These are phyloP conservation scores for Perognathus longimembris DNA, from an alignment of 2,113 vertebrate genomes.

Conservation along the genomic window DNA sequence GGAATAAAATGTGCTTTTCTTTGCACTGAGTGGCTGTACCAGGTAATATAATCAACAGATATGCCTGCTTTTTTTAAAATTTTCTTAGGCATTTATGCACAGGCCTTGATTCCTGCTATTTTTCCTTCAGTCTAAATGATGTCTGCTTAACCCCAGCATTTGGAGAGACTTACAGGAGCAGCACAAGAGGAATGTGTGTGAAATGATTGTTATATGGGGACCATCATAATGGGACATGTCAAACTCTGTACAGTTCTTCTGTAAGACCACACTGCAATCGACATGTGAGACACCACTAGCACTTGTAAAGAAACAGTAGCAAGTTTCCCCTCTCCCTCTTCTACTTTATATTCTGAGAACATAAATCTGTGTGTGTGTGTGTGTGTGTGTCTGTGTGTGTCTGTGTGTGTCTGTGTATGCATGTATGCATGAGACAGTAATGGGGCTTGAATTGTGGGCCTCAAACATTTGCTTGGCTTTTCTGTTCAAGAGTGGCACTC, in stretches of 20 bases:
- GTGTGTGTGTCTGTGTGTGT: too few species aligned
- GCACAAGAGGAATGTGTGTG: not conserved
- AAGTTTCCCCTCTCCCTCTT: not conserved
- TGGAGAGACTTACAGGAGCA: not conserved
- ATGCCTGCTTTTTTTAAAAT: not conserved
- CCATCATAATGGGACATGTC: not conserved
- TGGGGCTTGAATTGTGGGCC: too few species aligned
- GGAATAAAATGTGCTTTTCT: not conserved
- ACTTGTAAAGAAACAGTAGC: not conserved
- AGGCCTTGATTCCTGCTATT: not conserved
- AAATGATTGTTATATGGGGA: accelerated
- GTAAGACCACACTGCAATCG: too few species aligned
- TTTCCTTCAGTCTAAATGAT: not conserved
- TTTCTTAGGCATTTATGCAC: not conserved
- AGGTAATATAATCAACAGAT: not conserved
- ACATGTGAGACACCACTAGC: not conserved
- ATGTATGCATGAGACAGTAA: too few species aligned
- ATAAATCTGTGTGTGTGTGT: too few species aligned
- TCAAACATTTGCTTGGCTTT: too few species aligned
- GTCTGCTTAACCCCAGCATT: not conserved
- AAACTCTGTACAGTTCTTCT: not conserved
- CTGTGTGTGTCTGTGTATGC: too few species aligned
- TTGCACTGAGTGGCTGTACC: not conserved
- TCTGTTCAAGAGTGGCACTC: too few species aligned
- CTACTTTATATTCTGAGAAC: not conserved